Evolutionary conservation across 2,797 vertebrate genomes (phyloP).

Genomic region (Bradypus variegatus): DNA sequence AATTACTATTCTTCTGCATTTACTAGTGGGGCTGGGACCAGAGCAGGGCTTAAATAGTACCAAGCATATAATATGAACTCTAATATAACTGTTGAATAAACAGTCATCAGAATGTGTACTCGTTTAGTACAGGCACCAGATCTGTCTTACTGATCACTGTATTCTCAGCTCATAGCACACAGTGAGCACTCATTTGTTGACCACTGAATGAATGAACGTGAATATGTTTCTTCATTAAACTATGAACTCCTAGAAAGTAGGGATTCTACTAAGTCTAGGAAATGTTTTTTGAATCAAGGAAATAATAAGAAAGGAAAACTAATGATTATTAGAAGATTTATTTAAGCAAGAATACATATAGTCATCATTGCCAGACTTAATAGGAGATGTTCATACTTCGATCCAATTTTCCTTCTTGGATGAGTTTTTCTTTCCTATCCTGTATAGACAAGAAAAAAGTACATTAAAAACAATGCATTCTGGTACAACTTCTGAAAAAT

Average conservation of each 20-base stretch:
- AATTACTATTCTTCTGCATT: background rate
- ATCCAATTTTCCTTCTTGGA: slow-evolving; percentile 79
- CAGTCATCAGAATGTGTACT: background rate
- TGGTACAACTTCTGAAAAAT: slow-evolving; percentile 27
- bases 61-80: background rate
- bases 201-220: background rate
- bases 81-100: background rate
- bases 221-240: slow-evolving; percentile 17
- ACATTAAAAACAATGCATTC: slow-evolving; percentile 38
- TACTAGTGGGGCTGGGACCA: background rate
- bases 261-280: background rate
- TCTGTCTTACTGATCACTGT: background rate
- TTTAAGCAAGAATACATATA: slow-evolving; percentile 57
- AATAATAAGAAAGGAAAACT: slow-evolving; percentile 46
- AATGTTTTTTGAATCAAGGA: slow-evolving; percentile 26
- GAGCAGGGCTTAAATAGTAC: background rate
- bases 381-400: slow-evolving; percentile 71
- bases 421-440: slow-evolving; percentile 81
- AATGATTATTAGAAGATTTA: slow-evolving; percentile 61
- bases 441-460: slow-evolving; percentile 69
- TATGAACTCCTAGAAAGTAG: background rate
- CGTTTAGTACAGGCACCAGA: background rate
- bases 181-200: background rate
- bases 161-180: background rate
- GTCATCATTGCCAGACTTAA: slow-evolving; percentile 69